These are phyloP conservation scores for Blomia tropicalis DNA, from an alignment of 2,888 invertebrate genomes.

Conservation along the genomic window DNA sequence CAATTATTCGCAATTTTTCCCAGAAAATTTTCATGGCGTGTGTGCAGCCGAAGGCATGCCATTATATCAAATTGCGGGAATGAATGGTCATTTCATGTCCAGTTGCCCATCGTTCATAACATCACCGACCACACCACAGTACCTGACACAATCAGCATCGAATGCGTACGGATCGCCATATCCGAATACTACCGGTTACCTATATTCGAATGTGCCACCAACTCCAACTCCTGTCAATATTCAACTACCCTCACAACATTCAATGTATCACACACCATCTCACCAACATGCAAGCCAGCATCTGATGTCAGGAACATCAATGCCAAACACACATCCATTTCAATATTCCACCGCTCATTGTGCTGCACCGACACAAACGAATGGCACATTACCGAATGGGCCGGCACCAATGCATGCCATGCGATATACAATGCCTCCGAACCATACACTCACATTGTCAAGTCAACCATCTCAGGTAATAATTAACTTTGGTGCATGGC, in stretches of 20 bases:
- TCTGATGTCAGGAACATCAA: not conserved
- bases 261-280: not conserved
- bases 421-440: not conserved
- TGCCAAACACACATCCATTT: not conserved
- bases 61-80: constrained; percentile 6
- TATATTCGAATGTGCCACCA: not conserved
- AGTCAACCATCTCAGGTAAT: not conserved
- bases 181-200: constrained; percentile 3
- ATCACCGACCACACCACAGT: not conserved
- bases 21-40: not conserved
- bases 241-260: not conserved
- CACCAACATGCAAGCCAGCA: not conserved
- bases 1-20: not conserved
- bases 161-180: constrained; percentile 7
- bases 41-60: constrained; percentile 12
- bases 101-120: not conserved
- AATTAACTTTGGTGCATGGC: not conserved
- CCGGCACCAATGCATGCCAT: not conserved
- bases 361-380: not conserved
- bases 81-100: not conserved
- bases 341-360: not conserved
- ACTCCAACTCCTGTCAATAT: not conserved
- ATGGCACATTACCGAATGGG: too few relatives aligned
- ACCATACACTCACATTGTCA: not conserved
- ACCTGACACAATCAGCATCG: not conserved